These are phyloP conservation scores for Lampropteryx suffumata DNA, from an alignment of 2,888 invertebrate genomes.

Conservation along the genomic window DNA sequence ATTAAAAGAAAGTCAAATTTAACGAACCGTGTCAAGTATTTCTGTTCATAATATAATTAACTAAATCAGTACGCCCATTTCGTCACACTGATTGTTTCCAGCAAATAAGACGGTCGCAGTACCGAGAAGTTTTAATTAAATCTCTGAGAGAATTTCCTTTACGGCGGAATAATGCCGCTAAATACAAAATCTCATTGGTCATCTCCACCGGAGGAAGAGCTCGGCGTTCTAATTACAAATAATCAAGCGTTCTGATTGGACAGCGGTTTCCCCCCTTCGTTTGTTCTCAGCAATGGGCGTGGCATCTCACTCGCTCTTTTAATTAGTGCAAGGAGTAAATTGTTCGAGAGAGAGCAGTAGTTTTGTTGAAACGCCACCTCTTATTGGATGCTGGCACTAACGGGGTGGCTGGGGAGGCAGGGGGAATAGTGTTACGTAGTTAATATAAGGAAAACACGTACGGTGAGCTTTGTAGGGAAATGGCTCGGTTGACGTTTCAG, in stretches of 20 bases:
- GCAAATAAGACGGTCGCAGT: slow-evolving; percentile 57
- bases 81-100: slow-evolving; percentile 53
- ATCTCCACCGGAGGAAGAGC: slow-evolving; percentile 72
- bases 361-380: slow-evolving; percentile 74
- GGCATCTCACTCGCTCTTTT: slow-evolving; percentile 80
- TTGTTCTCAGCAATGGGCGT: slow-evolving; percentile 78
- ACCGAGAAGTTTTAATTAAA: slow-evolving; percentile 64
- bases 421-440: slow-evolving; percentile 75
- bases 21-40: background rate
- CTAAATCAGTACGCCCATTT: slow-evolving; percentile 55
- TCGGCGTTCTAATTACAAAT: slow-evolving; percentile 81
- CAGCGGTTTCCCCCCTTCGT: slow-evolving; percentile 71
- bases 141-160: slow-evolving; percentile 57
- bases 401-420: slow-evolving; percentile 54
- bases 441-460: slow-evolving; percentile 81
- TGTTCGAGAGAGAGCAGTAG: slow-evolving; percentile 79
- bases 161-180: slow-evolving; percentile 55
- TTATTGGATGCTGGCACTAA: slow-evolving; percentile 77
- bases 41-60: slow-evolving; percentile 15
- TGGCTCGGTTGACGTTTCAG: slow-evolving; percentile 71
- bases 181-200: slow-evolving; percentile 78
- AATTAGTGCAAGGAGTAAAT: slow-evolving; percentile 84
- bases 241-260: slow-evolving; percentile 80
- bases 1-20: no score
- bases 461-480: slow-evolving; percentile 72